Base-by-base conservation (phyloP, 2,113 vertebrate genomes). In the Psephotus haematonotus region DNA sequence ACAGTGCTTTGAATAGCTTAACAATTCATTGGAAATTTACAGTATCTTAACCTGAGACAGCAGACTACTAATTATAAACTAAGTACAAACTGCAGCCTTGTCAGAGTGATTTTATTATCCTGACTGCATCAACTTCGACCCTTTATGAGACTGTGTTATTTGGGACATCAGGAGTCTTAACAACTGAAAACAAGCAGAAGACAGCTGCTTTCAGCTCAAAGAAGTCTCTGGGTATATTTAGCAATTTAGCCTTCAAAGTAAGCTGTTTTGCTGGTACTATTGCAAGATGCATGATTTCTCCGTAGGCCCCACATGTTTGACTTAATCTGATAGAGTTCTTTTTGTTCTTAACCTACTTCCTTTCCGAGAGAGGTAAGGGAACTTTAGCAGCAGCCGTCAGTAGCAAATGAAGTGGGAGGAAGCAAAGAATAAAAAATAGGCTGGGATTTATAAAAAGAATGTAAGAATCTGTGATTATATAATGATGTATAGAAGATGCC, bases 311-410 rank as follows among this genome's bases (percentile, higher is more conserved):
- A 95, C 74, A 86, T 93, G 67, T 90, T 96, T 95, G 90, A 92
- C 93, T 88, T 86, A 84, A 96, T 96, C 92, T 97, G 96, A 95
- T 95, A 83, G 93, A 81, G 95, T 52, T 97, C 72, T 94, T 93
- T 95, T 91, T 93, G 85, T 91, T 95, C 90, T 75, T 92, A 97
- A 97, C 94, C 50, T 92, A 95, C 95, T 98, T 98, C 97, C 98
- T 98, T 93, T 94, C 81, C 5, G 27, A 90, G 88, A 90, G 81
- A 92, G 91, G 96, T 96, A 93, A 90, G 62, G 67, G 86, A 96
- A 95, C 69, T 91, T 69, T 39, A 49, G 91, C 83, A 53, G 87
- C 94, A 97, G 91, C 84, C 33, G 5, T 95, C 96, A 96, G 94
- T 72, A 96, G 71, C 75, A 83, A 79, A 77, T 92, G 63, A 94